A percentile compares a stretch with the other conserved stretches of the same genome.
Conservation (phyloP, 2,888 invertebrate genomes). For the Galeopsomyia nigrocyanea region DNA sequence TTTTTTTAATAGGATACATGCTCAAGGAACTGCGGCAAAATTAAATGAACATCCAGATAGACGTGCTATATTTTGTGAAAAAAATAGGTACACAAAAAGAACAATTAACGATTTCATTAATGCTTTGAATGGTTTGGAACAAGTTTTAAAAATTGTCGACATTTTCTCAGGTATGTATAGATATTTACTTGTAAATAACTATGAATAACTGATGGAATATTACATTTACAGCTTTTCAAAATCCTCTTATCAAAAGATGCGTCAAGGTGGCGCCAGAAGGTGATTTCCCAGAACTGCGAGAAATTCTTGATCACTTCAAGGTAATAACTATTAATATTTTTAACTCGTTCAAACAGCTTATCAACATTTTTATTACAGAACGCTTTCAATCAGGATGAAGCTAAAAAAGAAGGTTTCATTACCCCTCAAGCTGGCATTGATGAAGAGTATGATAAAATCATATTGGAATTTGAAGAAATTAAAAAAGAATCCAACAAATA, state of each 20-base stretch:
- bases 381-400: constrained; percentile 90
- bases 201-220: not conserved
- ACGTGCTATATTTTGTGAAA: constrained; percentile 94
- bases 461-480: constrained; percentile 77
- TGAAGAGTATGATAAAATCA: constrained; percentile 84
- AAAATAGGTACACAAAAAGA: constrained; percentile 87
- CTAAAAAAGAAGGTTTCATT: constrained; percentile 89
- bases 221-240: constrained; percentile 56
- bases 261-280: constrained; percentile 76
- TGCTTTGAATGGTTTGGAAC: constrained; percentile 86
- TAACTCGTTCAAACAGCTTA: not conserved
- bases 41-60: constrained; percentile 90
- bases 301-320: constrained; percentile 84
- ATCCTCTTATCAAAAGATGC: constrained; percentile 55
- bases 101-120: constrained; percentile 91
- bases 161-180: constrained; percentile 72
- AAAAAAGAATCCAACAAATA: constrained; percentile 81
- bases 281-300: constrained; percentile 80
- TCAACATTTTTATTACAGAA: constrained; percentile 70
- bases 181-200: constrained; percentile 49
- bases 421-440: constrained; percentile 88
- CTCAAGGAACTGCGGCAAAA: constrained; percentile 84
- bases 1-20: constrained; percentile 80
- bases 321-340: constrained; percentile 68
- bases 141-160: constrained; percentile 75